These are phyloP conservation scores for Potamilus streckersoni DNA, from an alignment of 1,140 invertebrate species.

Conservation along the genomic window DNA sequence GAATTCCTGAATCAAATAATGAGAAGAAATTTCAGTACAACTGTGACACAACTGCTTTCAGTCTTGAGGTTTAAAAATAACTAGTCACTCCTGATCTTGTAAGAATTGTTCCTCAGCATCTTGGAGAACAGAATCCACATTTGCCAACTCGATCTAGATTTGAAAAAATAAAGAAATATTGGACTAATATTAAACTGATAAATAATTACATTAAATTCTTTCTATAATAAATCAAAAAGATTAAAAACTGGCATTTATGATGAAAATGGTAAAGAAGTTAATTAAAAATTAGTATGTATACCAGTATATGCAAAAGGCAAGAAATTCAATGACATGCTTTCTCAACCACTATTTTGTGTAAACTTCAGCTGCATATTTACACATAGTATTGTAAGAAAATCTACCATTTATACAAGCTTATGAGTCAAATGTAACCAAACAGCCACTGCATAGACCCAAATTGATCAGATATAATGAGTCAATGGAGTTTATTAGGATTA, in stretches of 20 bases:
- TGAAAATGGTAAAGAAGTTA: not conserved
- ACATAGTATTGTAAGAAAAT: too few species aligned
- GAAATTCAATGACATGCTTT: not conserved
- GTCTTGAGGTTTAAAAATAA: too few species aligned
- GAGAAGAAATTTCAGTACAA: too few species aligned
- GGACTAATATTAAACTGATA: not conserved
- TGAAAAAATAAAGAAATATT: constrained; percentile 9
- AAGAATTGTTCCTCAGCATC: constrained; percentile 60
- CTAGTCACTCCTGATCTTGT: constrained; percentile 54
- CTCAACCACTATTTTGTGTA: too few species aligned
- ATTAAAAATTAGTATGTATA: not conserved
- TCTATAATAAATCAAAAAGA: constrained; percentile 2
- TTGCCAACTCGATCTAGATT: constrained; percentile 57
- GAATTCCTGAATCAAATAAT: too few species aligned
- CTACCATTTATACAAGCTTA: too few species aligned
- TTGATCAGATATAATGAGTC: too few species aligned
- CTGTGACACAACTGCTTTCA: too few species aligned
- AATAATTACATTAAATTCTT: not conserved
- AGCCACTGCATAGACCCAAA: too few species aligned
- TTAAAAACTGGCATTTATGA: not conserved
- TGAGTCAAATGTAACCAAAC: too few species aligned
- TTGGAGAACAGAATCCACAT: constrained; percentile 54
- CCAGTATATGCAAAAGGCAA: not conserved
- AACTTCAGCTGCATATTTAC: too few species aligned
- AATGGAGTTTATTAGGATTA: too few species aligned